Evolutionary conservation across 2,797 vertebrate species (phyloP), one percentile per base, ranked within the genome.

Genomic region (Hippopotamyrus pictus): DNA sequence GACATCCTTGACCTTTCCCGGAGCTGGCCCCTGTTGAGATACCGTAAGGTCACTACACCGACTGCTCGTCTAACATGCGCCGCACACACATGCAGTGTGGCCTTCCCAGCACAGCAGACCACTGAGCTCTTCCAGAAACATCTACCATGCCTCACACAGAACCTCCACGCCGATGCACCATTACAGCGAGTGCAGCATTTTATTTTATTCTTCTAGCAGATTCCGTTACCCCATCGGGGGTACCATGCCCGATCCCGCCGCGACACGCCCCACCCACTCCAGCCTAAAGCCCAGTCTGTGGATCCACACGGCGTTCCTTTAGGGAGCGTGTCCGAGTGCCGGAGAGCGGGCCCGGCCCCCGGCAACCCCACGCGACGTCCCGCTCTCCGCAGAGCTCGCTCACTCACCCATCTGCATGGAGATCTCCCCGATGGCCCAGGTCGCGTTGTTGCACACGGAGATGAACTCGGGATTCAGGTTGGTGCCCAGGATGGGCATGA

Each of bases 381-480:
- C 5, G 6, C 9, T 17, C 48, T 19, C 6, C 7, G 44, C 9
- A 48, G 62, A 22, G 17, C 5, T 25, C n/a, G 29, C 46, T 46
- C 48, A 41, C 29, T 12, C 69, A 90, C 90, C 98, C 98, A 99
- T 99, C 92, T 99, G 98, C 97, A 99, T 99, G 92, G 97, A 97
- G 93, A 99, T 98, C 95, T 99, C 98, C 0, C 98, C 98, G 0
- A 99, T 99, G 94, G 98, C 98, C 98, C 98, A 99, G 44, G 98
- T 99, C 4, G 98, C 98, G 0, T 99, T 99, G 94, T 98, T 99
- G 91, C 98, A 99, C 50, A 99, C 98, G 0, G 98, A 99, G 93
- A 99, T 99, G 91, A 99, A 99, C 93, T 99, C 98, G 0, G 98
- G 98, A 93, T 99, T 99, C 90, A 99, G 93, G 94, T 99, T 99